Evolutionary conservation across 2,888 invertebrate species (phyloP), one percentile per base, ranked within the genome.

Genomic region (Nebria brevicollis): DNA sequence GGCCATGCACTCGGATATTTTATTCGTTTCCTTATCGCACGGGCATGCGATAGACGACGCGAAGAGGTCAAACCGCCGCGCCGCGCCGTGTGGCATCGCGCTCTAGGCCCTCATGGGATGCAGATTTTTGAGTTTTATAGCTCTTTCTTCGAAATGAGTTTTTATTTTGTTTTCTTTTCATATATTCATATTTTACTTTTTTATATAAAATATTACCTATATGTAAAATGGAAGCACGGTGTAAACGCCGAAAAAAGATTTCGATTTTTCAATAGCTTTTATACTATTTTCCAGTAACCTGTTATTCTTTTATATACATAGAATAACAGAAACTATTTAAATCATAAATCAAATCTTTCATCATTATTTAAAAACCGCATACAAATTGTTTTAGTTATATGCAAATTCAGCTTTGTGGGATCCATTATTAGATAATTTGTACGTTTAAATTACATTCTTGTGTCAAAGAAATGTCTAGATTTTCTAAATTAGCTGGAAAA

Each of bases 1-100:
- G 42, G 64, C 66, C 77, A 72, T 77, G 70, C 72, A 72, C 77
- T 77, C n/a, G 72, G 65, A 77, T 77, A 77, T 77, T 77, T 77
- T 77, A 77, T 77, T 77, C 77, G 77, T 77, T 64, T 77, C 72
- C 72, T 77, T 77, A 77, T 77, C 77, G 64, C 26, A 70, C 70
- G 70, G 43, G 70, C 70, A 72, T 54, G 70, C 43, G 41, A 15
- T 5, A 68, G 13, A 15, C 15, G 15, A 68, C 15, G 68, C 68
- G 26, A 68, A n/a, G 13, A 68, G 20, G 26, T 26, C 68, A 54
- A 8, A 13, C 54, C 54, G 13, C 54, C 15, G 20, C 66, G 20
- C 20, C 20, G 20, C 54, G 13, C 54, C 34, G 34, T 34, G 68
- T 26, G 7, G 68, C 68, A 10, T 2, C 68, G 68, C 68, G 26